These are phyloP conservation scores for Trichacis sp. DNA, from an alignment of 2,888 invertebrate genomes.

Conservation along the genomic window DNA sequence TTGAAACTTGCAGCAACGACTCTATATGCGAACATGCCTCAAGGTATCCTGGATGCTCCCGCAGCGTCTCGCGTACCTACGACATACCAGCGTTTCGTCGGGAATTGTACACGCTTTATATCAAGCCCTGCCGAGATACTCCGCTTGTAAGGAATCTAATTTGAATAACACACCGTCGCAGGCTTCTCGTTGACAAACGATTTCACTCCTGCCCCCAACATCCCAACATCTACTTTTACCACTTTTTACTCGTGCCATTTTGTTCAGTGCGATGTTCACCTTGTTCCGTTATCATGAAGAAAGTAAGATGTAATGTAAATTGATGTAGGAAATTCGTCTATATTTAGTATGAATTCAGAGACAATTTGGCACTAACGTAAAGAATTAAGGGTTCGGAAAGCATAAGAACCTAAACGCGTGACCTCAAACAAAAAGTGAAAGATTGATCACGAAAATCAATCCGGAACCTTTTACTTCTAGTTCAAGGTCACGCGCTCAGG, in stretches of 20 bases:
- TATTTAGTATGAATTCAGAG: too few species aligned
- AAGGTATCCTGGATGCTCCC: conserved; percentile 10
- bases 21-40: conserved; percentile 13
- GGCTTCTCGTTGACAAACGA: conserved; percentile 39
- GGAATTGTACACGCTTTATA: conserved; percentile 41
- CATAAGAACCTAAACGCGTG: too few species aligned
- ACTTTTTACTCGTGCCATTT: neutral
- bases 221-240: conserved; percentile 15
- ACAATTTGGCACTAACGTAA: too few species aligned
- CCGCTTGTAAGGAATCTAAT: conserved; percentile 45
- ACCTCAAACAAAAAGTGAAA: too few species aligned
- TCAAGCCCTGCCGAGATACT: conserved; percentile 34
- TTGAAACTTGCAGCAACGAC: neutral
- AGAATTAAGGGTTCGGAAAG: too few species aligned
- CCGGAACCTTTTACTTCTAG: too few species aligned
- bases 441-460: too few species aligned
- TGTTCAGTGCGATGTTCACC: neutral
- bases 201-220: conserved; percentile 23
- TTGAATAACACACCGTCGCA: conserved; percentile 41
- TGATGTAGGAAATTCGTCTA: too few species aligned
- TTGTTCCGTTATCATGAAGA: too few species aligned
- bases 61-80: conserved; percentile 20
- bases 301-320: too few species aligned
- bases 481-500: too few species aligned
- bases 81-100: conserved; percentile 36